Conservation (phyloP, 2,113 vertebrate genomes). For the Silurus glanis region DNA sequence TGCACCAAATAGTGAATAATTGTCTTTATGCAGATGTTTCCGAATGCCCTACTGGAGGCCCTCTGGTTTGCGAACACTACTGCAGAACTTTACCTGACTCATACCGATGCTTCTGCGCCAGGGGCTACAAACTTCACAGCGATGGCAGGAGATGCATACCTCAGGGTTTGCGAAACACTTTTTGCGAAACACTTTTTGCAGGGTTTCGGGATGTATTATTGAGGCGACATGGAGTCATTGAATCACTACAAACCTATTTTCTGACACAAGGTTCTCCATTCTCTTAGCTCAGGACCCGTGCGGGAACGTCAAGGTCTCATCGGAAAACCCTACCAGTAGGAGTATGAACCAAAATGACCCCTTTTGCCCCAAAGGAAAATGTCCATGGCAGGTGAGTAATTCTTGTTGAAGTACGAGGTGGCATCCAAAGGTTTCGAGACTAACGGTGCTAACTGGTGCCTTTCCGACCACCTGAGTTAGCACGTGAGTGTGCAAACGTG, state of each 20-base stretch:
- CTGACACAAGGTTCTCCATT: background rate
- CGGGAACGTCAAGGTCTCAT: constrained; percentile 46
- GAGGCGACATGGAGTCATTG: too few species aligned
- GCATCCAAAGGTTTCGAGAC: too few species aligned
- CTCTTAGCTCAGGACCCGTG: constrained; percentile 67
- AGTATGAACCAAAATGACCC: background rate
- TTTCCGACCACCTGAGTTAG: too few species aligned
- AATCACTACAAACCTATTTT: too few species aligned
- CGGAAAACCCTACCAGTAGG: background rate
- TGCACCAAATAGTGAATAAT: background rate
- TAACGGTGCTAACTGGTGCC: too few species aligned
- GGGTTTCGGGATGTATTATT: background rate
- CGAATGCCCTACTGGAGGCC: constrained; percentile 73
- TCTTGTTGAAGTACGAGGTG: background rate
- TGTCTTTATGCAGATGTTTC: constrained; percentile 66
- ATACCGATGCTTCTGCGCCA: constrained; percentile 79
- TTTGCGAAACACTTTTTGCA: background rate
- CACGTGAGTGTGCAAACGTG: too few species aligned
- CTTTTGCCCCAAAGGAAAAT: constrained; percentile 59
- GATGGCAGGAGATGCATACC: constrained; percentile 77
- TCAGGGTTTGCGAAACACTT: constrained; percentile 63
- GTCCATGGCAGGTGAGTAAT: constrained; percentile 86
- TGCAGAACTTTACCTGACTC: constrained; percentile 67
- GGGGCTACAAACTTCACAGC: constrained; percentile 76
- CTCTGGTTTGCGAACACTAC: constrained; percentile 81